Evolutionary conservation across 2,888 invertebrate species (phyloP).

Genomic region (Ceraclea dissimilis): DNA sequence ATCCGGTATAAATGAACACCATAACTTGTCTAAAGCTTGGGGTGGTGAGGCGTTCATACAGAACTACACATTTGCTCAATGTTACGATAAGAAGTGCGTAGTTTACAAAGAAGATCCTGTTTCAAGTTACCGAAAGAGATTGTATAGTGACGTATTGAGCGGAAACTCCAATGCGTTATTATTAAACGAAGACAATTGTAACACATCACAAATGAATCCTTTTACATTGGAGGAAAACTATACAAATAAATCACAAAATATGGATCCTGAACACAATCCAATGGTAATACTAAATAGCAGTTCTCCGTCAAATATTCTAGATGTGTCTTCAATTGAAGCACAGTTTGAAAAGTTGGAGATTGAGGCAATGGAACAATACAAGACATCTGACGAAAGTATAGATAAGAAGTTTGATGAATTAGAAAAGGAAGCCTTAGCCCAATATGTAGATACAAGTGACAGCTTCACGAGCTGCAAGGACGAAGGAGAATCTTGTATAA

Average conservation of each 20-base stretch:
- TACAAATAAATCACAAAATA: not conserved
- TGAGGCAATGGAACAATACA: conserved; percentile 53
- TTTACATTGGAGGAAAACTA: not conserved
- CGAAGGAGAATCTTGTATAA: not conserved
- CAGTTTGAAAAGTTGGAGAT: conserved; percentile 50
- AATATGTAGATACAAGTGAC: conserved; percentile 48
- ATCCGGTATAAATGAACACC: not conserved
- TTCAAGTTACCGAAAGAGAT: conserved; percentile 7
- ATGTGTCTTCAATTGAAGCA: conserved; percentile 3
- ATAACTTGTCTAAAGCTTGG: not conserved
- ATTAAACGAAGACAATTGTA: conserved; percentile 2
- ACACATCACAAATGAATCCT: not conserved
- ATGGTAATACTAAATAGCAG: not conserved
- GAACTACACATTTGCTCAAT: not conserved
- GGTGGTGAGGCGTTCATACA: not conserved
- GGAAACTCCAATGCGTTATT: not conserved
- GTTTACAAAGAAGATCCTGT: conserved; percentile 7
- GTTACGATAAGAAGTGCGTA: not conserved
- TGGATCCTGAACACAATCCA: not conserved
- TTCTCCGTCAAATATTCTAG: not conserved
- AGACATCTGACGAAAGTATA: conserved; percentile 50
- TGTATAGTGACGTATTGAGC: conserved; percentile 19
- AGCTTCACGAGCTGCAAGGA: conserved; percentile 39
- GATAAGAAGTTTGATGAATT: conserved; percentile 52
- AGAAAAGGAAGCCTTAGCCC: conserved; percentile 59